Conservation (phyloP, 2,113 vertebrate species). For the Semicossyphus pulcher region DNA sequence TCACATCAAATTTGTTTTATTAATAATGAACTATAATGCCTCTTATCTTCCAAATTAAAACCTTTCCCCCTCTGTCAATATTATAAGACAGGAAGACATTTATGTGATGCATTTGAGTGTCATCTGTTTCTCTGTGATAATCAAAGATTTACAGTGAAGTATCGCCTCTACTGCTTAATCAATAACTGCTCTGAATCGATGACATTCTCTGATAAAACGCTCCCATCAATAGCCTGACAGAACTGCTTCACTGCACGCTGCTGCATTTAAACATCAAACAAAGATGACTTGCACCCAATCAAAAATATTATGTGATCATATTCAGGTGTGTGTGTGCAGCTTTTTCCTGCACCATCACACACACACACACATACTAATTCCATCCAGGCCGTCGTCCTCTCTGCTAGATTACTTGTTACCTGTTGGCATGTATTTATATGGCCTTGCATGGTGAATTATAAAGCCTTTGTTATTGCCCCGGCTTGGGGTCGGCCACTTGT, state of each 20-base stretch:
- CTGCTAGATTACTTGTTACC: constrained; percentile 95
- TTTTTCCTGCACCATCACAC: constrained; percentile 14
- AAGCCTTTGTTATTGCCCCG: constrained; percentile 95
- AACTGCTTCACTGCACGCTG: constrained; percentile 1
- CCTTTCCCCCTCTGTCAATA: constrained; percentile 11
- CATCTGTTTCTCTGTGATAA: constrained; percentile 33
- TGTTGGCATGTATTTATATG: constrained; percentile 96
- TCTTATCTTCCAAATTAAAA: background rate
- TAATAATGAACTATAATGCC: background rate
- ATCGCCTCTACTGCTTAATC: constrained; percentile 48
- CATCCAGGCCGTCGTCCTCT: constrained; percentile 54
- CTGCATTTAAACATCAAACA: constrained; percentile 11
- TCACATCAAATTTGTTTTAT: background rate
- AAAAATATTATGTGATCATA: constrained; percentile 24
- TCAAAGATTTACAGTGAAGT: constrained; percentile 56
- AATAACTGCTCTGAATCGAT: constrained; percentile 56
- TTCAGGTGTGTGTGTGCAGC: constrained; percentile 35
- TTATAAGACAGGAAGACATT: background rate
- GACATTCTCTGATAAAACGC: constrained; percentile 41
- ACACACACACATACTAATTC: constrained; percentile 24
- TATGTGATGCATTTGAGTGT: constrained; percentile 18
- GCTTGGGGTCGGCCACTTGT: constrained; percentile 93
- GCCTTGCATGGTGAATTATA: constrained; percentile 89
- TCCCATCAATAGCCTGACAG: constrained; percentile 41
- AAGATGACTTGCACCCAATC: constrained; percentile 31